Base-by-base conservation (phyloP, 23 tunicate genomes). In the Aplidium turbinatum region DNA sequence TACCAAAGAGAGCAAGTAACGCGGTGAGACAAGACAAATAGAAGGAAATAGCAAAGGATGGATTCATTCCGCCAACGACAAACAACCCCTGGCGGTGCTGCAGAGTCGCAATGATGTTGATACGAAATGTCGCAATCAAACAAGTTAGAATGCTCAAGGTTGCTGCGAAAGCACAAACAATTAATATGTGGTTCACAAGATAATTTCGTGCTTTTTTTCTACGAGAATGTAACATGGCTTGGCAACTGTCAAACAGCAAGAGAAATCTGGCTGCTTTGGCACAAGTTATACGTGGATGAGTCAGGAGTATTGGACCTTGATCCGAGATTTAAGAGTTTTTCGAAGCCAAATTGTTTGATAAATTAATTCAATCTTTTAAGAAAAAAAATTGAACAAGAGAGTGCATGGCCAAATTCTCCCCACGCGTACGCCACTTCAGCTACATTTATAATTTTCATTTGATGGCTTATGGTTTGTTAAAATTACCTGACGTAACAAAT, bases 81-180 rank as follows among this genome's bases (percentile, higher is more conserved):
- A 79, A 87, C 20, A 87, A 29, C 6, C 84, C 78, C 24, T 75
- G 81, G 9, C 53, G 40, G 31, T 65, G 47, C 5, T 39, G 35
- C 21, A 72, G 34, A 7, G 78, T 7, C 3, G 72, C 55, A 11
- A 63, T 53, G 9, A 74, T 77, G 34, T 62, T 52, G 42, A 80
- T 73, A n/a, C 94, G 86, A 55, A 87, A 80, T 1, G 77, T 60
- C 11, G 94, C 77, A 13, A 80, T 73, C 30, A 87, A 50, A 45
- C 80, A 79, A 20, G 60, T 62, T n/a, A 87, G 60, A 34, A 87
- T 31, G 55, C 65, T 75, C 33, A 87, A 27, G 20, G 48, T n/a
- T 1, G 68, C 94, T 79, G 72, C 5, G n/a, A 65, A 65, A 54
- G 21, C 61, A 54, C 19, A 11, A 42, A 42, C 13, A 9, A 9